Evolutionary conservation across 2,113 vertebrate species (phyloP).

Genomic region (Lycaon pictus): DNA sequence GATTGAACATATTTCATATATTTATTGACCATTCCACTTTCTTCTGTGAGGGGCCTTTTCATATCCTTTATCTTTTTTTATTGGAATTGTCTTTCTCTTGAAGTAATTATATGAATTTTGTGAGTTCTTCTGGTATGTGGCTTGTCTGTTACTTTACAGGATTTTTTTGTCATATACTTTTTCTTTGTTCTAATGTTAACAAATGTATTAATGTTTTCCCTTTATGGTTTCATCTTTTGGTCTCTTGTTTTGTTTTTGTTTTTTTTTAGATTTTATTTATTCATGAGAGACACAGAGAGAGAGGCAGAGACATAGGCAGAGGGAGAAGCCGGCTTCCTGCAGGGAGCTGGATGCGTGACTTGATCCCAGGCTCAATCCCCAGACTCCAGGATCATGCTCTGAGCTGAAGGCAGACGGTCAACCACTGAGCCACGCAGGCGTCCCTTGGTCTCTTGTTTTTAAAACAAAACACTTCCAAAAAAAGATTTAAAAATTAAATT

Average conservation of each 20-base stretch:
- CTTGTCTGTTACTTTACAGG: not conserved
- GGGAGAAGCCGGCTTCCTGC: no score
- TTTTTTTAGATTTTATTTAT: no score
- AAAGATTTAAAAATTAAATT: not conserved
- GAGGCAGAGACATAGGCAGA: no score
- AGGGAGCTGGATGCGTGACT: no score
- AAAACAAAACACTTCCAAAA: not conserved
- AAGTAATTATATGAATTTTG: slow-evolving; percentile 36
- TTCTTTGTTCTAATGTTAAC: slow-evolving; percentile 39
- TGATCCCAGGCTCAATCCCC: no score
- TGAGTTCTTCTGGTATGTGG: not conserved
- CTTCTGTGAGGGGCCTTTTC: slow-evolving; percentile 22
- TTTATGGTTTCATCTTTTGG: slow-evolving; percentile 12
- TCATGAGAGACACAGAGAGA: no score
- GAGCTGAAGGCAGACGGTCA: no score
- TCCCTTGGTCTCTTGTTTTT: not conserved
- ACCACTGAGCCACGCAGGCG: no score
- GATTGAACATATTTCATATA: not conserved
- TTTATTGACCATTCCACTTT: not conserved
- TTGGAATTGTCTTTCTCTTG: slow-evolving; percentile 9
- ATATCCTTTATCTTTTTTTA: slow-evolving; percentile 24
- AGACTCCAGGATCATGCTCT: no score
- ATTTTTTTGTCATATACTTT: not conserved
- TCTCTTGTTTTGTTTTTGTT: not conserved
- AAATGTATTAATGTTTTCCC: slow-evolving; percentile 37